Percentiles rank a stretch among this genome's conserved stretches.
Evolutionary conservation across 37 sponge, comb jelly and placozoan genomes (phyloP).

Genomic region (Petrosia ficiformis): DNA sequence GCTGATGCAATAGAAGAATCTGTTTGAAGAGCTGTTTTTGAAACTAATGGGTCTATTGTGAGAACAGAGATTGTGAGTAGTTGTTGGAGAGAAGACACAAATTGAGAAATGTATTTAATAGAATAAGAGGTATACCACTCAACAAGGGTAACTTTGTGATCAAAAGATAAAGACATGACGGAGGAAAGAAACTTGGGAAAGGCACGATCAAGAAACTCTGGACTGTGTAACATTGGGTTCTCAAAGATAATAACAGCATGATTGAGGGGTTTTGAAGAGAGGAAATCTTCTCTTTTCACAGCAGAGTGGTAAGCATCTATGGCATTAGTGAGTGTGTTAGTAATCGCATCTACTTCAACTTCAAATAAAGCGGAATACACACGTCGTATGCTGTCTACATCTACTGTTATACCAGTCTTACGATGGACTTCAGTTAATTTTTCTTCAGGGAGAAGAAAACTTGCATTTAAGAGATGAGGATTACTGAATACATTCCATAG

Average conservation of each 20-base stretch:
- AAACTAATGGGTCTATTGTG: conserved; percentile 26
- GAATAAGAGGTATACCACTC: conserved; percentile 59
- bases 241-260: conserved; percentile 70
- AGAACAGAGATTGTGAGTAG: conserved; percentile 50
- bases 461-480: conserved; percentile 47
- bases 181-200: conserved; percentile 54
- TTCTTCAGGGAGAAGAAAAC: conserved; percentile 40
- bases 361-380: conserved; percentile 25
- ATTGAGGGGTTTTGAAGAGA: conserved; percentile 22
- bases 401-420: conserved; percentile 26
- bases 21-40: conserved; percentile 18
- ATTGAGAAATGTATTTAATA: conserved; percentile 28
- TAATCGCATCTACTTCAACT: conserved; percentile 40
- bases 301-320: conserved; percentile 44
- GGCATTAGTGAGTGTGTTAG: conserved; percentile 61
- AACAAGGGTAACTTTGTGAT: conserved; percentile 50
- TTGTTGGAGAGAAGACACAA: conserved; percentile 65
- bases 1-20: conserved; percentile 37
- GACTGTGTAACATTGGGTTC: conserved; percentile 78
- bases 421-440: not conserved
- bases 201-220: conserved; percentile 68
- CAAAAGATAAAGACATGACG: conserved; percentile 20
- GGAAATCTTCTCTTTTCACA: not conserved
- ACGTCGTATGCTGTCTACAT: conserved; percentile 43
- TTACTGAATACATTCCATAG: conserved; percentile 64